Base-by-base conservation (phyloP, 2,888 invertebrate genomes). In the Lasioglossum calceatum region DNA sequence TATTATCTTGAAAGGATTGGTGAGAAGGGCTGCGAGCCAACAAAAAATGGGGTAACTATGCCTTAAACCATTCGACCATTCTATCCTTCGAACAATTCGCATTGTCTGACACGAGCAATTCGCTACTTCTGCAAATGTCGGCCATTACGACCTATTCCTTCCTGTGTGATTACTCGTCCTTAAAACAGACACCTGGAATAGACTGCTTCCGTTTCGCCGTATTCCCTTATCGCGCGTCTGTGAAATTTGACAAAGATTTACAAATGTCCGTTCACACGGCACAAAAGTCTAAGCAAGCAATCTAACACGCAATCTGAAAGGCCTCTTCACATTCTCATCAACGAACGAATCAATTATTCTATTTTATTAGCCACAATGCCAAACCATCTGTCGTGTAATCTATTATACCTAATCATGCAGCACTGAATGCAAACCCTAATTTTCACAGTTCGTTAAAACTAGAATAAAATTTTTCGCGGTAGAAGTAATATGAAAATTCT, bases 191-290 rank as follows among this genome's bases (percentile, higher is more conserved):
- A 42, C n/a, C 36, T 36, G 19, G 58, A 71, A 81, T 58, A 58
- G 70, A 72, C 42, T 47, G 64, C 47, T 85, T 79, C 76, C 67
- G 71, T 77, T 58, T 42, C 73, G 44, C 23, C 76, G 75, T 67
- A 79, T 76, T 79, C 75, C 32, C 42, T 82, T 79, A 82, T 82
- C 84, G 32, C 58, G 12, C 23, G 61, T 75, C 72, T 39, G 12
- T 67, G 73, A 85, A 47, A 70, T 82, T 77, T 39, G 58, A 77
- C 82, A 50, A 73, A 42, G 42, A 36, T 70, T 77, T 81, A 77
- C 58, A 71, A 81, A 71, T 81, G 77, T n/a, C 32, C 32, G n/a
- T 77, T 58, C 77, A 58, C n/a, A 71, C 39, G 23, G 71, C 5
- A 39, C 39, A 71, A 71, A 39, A 42, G 71, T 23, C 42, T 71